These are phyloP conservation scores for Emys orbicularis DNA, from an alignment of 2,797 vertebrate species.

Conservation along the genomic window DNA sequence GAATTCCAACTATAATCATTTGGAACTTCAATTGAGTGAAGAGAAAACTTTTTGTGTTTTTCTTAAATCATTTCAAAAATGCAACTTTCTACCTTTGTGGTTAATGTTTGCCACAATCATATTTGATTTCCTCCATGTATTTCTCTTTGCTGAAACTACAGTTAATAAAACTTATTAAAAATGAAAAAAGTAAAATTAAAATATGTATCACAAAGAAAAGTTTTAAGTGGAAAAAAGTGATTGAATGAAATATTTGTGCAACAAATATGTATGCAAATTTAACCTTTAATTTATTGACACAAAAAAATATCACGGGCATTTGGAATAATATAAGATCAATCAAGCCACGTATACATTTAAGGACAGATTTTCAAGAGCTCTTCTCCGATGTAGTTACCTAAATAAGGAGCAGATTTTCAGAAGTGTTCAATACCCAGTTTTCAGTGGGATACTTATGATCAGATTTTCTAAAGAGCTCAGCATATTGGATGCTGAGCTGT, in stretches of 20 bases:
- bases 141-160: not conserved
- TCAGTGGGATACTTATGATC: fast-evolving
- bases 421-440: fast-evolving
- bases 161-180: not conserved
- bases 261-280: constrained; percentile 36
- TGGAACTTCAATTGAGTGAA: not conserved
- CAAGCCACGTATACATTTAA: not conserved
- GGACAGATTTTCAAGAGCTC: not conserved
- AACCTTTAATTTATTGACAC: constrained; percentile 44
- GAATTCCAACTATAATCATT: not conserved
- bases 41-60: not conserved
- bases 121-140: not conserved
- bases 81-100: not conserved
- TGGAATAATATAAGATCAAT: not conserved
- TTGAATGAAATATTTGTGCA: not conserved
- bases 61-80: not conserved
- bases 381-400: fast-evolving
- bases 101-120: not conserved
- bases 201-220: not conserved
- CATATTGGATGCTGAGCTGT: not conserved
- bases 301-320: constrained; percentile 49
- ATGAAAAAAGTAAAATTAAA: not conserved
- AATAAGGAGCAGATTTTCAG: fast-evolving
- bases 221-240: not conserved
- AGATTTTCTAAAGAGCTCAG: not conserved